Percentiles rank a stretch among this genome's conserved stretches.
phyloP scores from a whole-genome alignment of 2,113 vertebrate species.

The Phylloscopus trochiloides region DNA sequence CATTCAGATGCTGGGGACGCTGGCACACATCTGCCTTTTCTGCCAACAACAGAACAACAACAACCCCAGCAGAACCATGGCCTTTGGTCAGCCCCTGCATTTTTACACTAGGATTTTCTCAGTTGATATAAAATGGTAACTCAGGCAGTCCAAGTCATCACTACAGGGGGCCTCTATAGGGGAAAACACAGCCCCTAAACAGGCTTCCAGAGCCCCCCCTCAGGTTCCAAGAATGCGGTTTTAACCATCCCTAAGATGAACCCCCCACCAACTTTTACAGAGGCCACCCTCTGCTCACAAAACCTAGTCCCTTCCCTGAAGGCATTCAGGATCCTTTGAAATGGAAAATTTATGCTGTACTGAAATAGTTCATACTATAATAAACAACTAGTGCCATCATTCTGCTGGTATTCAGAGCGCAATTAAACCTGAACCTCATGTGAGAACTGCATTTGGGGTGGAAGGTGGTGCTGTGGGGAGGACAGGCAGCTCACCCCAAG shows the following conservation, averaged over 20 bases:
- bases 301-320: not conserved
- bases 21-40: not conserved
- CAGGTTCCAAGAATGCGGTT: not conserved
- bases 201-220: not conserved
- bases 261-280: not conserved
- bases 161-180: not conserved
- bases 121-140: not conserved
- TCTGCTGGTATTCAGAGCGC: not conserved
- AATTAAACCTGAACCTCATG: not conserved
- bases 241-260: not conserved
- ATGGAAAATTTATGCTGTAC: slow-evolving; percentile 35
- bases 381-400: slow-evolving; percentile 41
- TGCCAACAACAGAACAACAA: not conserved
- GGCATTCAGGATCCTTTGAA: slow-evolving; percentile 12
- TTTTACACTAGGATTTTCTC: not conserved
- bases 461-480: not conserved
- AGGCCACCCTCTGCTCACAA: not conserved
- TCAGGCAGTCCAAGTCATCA: not conserved
- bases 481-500: not conserved
- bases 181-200: not conserved
- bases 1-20: not conserved
- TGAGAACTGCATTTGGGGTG: not conserved
- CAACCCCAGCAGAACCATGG: not conserved
- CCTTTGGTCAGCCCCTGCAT: not conserved
- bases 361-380: slow-evolving; percentile 18